Base-by-base conservation (phyloP, 2,797 vertebrate species). In the Prunella strophiata region DNA sequence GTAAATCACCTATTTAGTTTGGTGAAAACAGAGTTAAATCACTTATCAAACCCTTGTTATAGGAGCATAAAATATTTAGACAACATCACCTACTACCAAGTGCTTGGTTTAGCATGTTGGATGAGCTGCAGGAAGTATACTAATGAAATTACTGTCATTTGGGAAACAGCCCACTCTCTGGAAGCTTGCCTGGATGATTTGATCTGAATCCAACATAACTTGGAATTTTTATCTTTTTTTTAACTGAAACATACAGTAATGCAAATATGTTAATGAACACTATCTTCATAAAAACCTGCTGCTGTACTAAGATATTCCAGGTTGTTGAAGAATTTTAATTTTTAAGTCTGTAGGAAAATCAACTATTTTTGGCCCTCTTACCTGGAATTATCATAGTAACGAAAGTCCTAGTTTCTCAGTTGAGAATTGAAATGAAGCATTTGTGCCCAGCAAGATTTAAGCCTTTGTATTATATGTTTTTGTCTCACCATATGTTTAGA, bases 141-240 rank as follows among this genome's bases (percentile, higher is more conserved):
- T 61, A 78, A 87, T 85, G 52, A 91, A 96, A 94, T 94, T 94
- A 85, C 63, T 94, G 73, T 87, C 73, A 82, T 93, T 92, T 96
- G 85, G 59, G 90, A 95, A 87, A 84, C 52, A 1, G 70, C 50
- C 62, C 80, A 79, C 51, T 63, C 58, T 45, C 61, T 96, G 94
- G 84, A 95, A 91, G 9, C 67, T 77, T 91, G 90, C 85, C 94
- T 92, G 89, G 51, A 71, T 91, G 68, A 68, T 58, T 94, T 95
- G 68, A 96, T 90, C 55, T 51, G 74, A 81, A 88, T 91, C 76
- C 94, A 97, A 40, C 14, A 71, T 7, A 88, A 78, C 59, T 79
- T 59, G 72, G 36, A 89, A 21, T 54, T 90, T 86, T 78, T 38
- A 59, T 54, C 40, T 79, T 68, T 93, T 95, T 86, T 34, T 4